Base-by-base conservation (phyloP, 1,140 invertebrate genomes). In the Pseudomyrmex cubaensis region DNA sequence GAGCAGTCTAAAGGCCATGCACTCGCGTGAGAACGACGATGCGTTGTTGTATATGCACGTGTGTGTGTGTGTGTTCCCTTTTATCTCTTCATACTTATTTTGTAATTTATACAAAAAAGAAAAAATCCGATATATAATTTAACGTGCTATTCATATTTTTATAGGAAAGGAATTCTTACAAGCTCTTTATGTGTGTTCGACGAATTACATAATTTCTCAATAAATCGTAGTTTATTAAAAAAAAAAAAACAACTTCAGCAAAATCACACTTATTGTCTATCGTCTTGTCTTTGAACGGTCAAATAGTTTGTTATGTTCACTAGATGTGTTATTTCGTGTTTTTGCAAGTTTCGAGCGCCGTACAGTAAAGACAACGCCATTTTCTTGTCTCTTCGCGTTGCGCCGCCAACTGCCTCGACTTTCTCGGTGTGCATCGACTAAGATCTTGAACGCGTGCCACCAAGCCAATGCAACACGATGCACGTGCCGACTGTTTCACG, bases 381-480 rank as follows among this genome's bases (percentile, higher is more conserved):
- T 52, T 74, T 70, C 82, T 54, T 70, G 52, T 44, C 64, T 46
- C 12, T 44, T 25, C 13, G 7, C 2, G 12, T 17, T 20, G 35
- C 61, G 46, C 13, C 13, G 56, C 75, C 4, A 64, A 84, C 74
- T 84, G 67, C 82, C 84, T 78, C 73, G 66, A 86, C 85, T 84
- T n/a, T 44, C 35, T 35, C 35, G 35, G 35, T 35, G 1, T 35
- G 35, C 5, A 35, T 7, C 56, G 54, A 1, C 63, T 62, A 12
- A 61, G 50, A 7, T 59, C 52, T 77, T 44, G 57, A 46, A 50
- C 9, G 17, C 64, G 35, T 46, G 12, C 10, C 15, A 25, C 13
- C 66, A 35, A 69, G 74, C 64, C n/a, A 57, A 15, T 50, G 62
- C 69, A 35, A 35, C 25, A 20, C n/a, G 44, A 48, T 70, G 54